Percentiles rank a stretch among this genome's conserved stretches.
phyloP scores from a whole-genome alignment of 2,797 vertebrate species.

The Aulostomus chinensis region DNA sequence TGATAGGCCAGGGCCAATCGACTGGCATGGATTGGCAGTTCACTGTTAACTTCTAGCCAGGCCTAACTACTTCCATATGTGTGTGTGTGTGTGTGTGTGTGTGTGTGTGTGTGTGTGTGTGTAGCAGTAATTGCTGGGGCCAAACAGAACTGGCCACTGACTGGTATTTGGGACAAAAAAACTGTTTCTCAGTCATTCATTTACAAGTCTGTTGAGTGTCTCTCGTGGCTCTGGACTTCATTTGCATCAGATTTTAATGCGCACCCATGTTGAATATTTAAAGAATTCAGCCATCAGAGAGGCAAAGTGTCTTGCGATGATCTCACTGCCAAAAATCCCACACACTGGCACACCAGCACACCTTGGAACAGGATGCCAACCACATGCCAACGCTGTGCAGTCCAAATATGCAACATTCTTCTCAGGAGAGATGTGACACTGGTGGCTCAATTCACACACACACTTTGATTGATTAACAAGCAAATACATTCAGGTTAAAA shows the following conservation, averaged over 20 bases:
- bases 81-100: slow-evolving; percentile 30
- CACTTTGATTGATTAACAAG: no score
- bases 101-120: slow-evolving; percentile 29
- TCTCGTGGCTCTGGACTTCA: slow-evolving; percentile 1
- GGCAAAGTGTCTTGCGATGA: slow-evolving; percentile 47
- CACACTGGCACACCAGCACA: slow-evolving; percentile 39
- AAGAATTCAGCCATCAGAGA: slow-evolving; percentile 35
- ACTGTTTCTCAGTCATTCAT: slow-evolving; percentile 19
- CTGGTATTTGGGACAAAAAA: slow-evolving; percentile 32
- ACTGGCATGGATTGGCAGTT: slow-evolving; percentile 74
- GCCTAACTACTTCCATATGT: slow-evolving; percentile 74
- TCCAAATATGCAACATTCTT: slow-evolving; percentile 35
- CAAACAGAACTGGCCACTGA: slow-evolving; percentile 63
- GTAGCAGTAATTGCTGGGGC: slow-evolving; percentile 47
- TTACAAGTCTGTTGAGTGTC: neutral
- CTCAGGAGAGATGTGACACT: no score
- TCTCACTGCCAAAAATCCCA: slow-evolving; percentile 55
- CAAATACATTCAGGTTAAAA: no score
- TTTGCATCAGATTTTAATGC: slow-evolving; percentile 7
- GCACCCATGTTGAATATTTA: slow-evolving; percentile 26
- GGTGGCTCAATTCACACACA: no score
- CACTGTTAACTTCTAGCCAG: slow-evolving; percentile 60
- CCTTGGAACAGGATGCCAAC: slow-evolving; percentile 41
- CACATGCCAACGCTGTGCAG: slow-evolving; percentile 22
- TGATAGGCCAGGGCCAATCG: slow-evolving; percentile 67